Conservation (phyloP, 1,140 invertebrate genomes). For the Aricia agestis region DNA sequence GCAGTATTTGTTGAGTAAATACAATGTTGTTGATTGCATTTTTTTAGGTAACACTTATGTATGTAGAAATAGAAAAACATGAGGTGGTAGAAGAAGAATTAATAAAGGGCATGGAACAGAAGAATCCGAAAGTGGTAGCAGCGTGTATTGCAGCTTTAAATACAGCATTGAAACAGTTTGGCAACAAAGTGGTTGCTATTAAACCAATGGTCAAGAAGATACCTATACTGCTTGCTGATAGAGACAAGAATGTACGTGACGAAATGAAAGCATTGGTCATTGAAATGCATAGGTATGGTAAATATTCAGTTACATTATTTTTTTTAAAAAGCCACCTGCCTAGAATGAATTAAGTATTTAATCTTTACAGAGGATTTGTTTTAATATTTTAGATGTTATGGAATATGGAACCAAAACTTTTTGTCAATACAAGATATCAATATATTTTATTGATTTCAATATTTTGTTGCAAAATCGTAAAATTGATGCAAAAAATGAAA, state of each 20-base stretch:
- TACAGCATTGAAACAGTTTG: constrained; percentile 90
- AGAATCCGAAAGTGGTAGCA: constrained; percentile 96
- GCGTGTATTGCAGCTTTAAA: constrained; percentile 88
- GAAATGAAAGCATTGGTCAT: constrained; percentile 92
- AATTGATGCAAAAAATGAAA: too few species aligned
- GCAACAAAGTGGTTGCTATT: constrained; percentile 91
- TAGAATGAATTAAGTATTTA: too few species aligned
- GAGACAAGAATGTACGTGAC: constrained; percentile 94
- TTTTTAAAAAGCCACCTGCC: background rate
- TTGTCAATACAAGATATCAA: too few species aligned
- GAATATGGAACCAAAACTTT: too few species aligned
- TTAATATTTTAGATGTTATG: too few species aligned
- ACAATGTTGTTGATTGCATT: background rate
- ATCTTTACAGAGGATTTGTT: too few species aligned
- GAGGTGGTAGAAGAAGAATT: constrained; percentile 94
- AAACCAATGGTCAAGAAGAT: constrained; percentile 94
- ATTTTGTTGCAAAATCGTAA: too few species aligned
- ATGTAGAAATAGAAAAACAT: constrained; percentile 96
- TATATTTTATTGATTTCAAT: too few species aligned
- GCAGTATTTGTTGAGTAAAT: too few species aligned
- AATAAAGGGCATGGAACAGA: constrained; percentile 94
- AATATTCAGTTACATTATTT: constrained; percentile 5
- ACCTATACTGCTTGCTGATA: constrained; percentile 88
- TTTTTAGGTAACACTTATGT: constrained; percentile 88
- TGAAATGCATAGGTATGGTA: constrained; percentile 88